Conservation (phyloP, 2,113 vertebrate genomes). For the Thunnus thynnus region DNA sequence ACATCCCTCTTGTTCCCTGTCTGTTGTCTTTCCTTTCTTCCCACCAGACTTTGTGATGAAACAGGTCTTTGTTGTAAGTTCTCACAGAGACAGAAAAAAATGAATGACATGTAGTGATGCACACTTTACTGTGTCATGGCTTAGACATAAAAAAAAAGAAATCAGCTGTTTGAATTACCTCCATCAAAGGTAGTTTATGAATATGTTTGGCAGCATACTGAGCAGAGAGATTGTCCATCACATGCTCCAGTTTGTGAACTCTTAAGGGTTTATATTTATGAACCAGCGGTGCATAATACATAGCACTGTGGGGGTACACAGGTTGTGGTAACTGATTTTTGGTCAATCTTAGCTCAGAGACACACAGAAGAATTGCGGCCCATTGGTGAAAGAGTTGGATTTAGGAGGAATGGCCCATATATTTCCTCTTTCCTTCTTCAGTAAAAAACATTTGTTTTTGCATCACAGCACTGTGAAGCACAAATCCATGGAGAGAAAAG, state of each 20-base stretch:
- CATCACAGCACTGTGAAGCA: background rate
- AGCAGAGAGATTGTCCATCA: slow-evolving; percentile 5
- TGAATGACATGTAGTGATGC: slow-evolving; percentile 8
- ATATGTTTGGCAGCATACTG: background rate
- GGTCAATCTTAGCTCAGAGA: background rate
- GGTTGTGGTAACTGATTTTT: background rate
- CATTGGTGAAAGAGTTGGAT: background rate
- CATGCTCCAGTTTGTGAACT: background rate
- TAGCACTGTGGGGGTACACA: background rate
- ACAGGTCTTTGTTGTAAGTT: slow-evolving; percentile 18
- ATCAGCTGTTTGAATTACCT: slow-evolving; percentile 23
- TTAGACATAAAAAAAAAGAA: slow-evolving; percentile 7
- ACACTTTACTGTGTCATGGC: slow-evolving; percentile 15
- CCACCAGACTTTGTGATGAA: slow-evolving; percentile 22
- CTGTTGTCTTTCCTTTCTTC: slow-evolving; percentile 5
- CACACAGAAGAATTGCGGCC: background rate
- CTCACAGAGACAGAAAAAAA: slow-evolving; percentile 19
- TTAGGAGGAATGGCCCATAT: background rate
- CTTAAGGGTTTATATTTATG: background rate
- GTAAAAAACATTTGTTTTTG: slow-evolving; percentile 18
- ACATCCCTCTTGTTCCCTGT: slow-evolving; percentile 13
- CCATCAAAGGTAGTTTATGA: slow-evolving; percentile 21
- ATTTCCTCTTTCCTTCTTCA: background rate
- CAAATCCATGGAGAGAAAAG: background rate
- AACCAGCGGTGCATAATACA: background rate